These are phyloP conservation scores for Nomada lathburiana DNA, from an alignment of 2,888 invertebrate genomes.

Conservation along the genomic window DNA sequence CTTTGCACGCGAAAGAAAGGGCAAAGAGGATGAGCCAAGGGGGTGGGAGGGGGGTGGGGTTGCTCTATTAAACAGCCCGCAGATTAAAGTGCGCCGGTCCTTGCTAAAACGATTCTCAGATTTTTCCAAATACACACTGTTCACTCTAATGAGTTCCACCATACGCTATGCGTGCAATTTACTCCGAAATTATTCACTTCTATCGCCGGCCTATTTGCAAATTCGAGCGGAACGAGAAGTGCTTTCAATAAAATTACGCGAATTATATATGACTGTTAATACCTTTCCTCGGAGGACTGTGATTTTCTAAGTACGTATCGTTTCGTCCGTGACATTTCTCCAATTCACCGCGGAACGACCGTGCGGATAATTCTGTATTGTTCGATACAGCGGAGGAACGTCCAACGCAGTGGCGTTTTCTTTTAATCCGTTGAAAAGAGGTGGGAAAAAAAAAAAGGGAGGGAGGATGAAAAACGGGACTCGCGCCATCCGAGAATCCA, in stretches of 20 bases:
- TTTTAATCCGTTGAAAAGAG: not conserved
- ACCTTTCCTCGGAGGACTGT: too few species aligned
- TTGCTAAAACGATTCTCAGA: constrained; percentile 21
- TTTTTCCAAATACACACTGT: constrained; percentile 12
- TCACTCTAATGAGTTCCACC: constrained; percentile 12
- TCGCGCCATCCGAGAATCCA: constrained; percentile 37
- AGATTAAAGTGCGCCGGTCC: constrained; percentile 31
- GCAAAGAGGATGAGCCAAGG: constrained; percentile 39
- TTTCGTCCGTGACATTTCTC: not conserved
- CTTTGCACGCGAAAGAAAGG: constrained; percentile 36
- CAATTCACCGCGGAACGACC: too few species aligned
- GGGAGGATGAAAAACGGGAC: constrained; percentile 24
- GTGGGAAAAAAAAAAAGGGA: not conserved
- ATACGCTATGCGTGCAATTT: not conserved
- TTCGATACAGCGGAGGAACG: too few species aligned
- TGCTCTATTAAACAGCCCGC: constrained; percentile 20
- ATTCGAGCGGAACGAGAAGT: not conserved
- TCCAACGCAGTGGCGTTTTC: not conserved
- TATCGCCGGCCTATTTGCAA: not conserved
- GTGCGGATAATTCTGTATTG: too few species aligned
- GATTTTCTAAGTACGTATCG: too few species aligned
- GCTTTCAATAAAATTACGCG: not conserved
- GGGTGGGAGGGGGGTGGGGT: not conserved
- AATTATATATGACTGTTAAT: too few species aligned
- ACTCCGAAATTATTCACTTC: not conserved